Conservation (phyloP, 1,140 invertebrate genomes). For the Reticulitermes speratus region DNA sequence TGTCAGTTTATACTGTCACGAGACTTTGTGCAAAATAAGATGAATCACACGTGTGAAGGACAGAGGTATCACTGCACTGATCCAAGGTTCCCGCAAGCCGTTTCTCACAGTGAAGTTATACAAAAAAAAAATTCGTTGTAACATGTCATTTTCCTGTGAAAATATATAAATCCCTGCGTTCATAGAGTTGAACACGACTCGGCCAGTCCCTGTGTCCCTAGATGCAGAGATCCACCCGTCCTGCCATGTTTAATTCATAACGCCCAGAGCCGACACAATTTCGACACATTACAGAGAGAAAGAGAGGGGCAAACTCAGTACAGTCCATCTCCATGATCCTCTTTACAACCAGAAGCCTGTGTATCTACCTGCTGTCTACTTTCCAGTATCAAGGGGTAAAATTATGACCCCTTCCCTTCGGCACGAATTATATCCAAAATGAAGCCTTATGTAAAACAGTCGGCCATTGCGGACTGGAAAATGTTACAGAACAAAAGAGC, state of each 20-base stretch:
- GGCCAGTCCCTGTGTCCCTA: not conserved
- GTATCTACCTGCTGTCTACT: slow-evolving; percentile 5
- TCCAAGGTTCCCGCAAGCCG: no score
- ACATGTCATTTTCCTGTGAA: slow-evolving; percentile 8
- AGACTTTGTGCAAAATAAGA: no score
- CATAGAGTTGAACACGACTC: not conserved
- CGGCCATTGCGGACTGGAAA: not conserved
- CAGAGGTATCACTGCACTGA: no score
- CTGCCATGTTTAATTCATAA: slow-evolving; percentile 19
- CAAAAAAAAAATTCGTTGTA: not conserved
- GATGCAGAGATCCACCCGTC: not conserved
- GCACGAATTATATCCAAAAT: not conserved
- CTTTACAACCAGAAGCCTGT: not conserved
- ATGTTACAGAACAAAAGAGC: not conserved
- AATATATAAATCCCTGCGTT: slow-evolving; percentile 4
- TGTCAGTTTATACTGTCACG: no score
- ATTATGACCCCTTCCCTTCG: not conserved
- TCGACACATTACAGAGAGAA: slow-evolving; percentile 6
- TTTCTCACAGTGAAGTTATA: no score
- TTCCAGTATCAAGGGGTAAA: not conserved
- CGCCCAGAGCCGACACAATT: not conserved
- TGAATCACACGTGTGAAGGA: no score
- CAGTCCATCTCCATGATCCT: not conserved
- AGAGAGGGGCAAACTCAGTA: not conserved
- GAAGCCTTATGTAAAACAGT: slow-evolving; percentile 15